Evolutionary conservation across 2,888 invertebrate genomes (phyloP).

Genomic region (Pandemis cinnamomeana): DNA sequence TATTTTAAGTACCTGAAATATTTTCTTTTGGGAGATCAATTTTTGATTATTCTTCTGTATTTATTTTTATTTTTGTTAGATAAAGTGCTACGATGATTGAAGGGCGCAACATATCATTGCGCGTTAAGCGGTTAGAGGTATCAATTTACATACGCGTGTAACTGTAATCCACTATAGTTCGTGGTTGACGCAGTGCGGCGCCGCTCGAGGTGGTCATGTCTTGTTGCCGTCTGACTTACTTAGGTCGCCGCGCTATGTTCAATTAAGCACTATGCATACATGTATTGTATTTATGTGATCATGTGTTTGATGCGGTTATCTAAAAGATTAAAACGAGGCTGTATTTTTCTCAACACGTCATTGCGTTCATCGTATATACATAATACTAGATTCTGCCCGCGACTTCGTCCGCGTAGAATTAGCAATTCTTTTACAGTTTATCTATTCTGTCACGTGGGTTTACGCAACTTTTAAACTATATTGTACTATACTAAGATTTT

Average conservation of each 20-base stretch:
- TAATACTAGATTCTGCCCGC: too few relatives aligned
- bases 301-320: too few relatives aligned
- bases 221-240: slow-evolving; percentile 13
- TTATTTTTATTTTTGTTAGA: slow-evolving; percentile 3
- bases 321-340: too few relatives aligned
- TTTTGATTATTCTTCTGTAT: not conserved
- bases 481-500: too few relatives aligned
- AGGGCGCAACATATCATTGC: slow-evolving; percentile 13
- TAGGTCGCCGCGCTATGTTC: slow-evolving; percentile 4
- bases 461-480: too few relatives aligned
- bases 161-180: slow-evolving; percentile 53
- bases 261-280: not conserved
- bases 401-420: too few relatives aligned
- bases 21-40: not conserved
- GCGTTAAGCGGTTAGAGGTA: slow-evolving; percentile 54
- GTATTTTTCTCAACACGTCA: too few relatives aligned
- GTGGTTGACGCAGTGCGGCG: slow-evolving; percentile 47
- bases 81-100: too few relatives aligned
- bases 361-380: too few relatives aligned
- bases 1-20: too few relatives aligned
- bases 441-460: too few relatives aligned
- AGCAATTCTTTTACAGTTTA: too few relatives aligned
- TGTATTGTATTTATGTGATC: not conserved
- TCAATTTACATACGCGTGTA: slow-evolving; percentile 55
- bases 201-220: not conserved